Conservation (phyloP, 2,797 vertebrate genomes). For the Tolypeutes matacus region DNA sequence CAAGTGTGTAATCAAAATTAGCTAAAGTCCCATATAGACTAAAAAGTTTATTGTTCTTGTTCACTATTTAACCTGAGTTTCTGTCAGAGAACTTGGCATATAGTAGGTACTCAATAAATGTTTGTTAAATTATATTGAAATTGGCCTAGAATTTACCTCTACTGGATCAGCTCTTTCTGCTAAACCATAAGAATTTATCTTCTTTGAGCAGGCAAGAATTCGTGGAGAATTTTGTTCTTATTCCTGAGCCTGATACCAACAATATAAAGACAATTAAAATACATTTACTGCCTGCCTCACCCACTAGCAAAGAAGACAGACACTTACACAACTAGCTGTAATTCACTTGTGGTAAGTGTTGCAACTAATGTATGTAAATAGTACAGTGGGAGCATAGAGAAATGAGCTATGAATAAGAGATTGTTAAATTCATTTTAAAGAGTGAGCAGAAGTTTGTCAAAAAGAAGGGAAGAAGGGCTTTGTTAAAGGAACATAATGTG, state of each 20-base stretch:
- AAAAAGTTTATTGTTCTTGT: neutral
- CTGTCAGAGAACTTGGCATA: neutral
- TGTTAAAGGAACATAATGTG: neutral
- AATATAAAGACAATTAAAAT: slow-evolving; percentile 47
- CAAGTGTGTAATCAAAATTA: neutral
- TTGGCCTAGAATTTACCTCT: neutral
- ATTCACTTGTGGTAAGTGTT: slow-evolving; percentile 57
- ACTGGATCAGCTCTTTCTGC: neutral
- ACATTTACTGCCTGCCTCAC: slow-evolving; percentile 52
- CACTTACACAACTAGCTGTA: slow-evolving; percentile 39
- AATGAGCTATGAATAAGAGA: slow-evolving; percentile 46
- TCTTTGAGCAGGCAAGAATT: slow-evolving; percentile 37
- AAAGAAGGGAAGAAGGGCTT: neutral
- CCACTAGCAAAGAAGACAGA: slow-evolving; percentile 62
- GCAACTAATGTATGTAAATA: slow-evolving; percentile 48
- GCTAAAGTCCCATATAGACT: neutral
- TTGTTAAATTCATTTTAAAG: neutral
- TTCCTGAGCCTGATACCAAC: neutral
- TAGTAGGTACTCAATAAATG: slow-evolving; percentile 8
- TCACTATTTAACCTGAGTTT: neutral
- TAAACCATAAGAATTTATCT: neutral
- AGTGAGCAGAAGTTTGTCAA: slow-evolving; percentile 37
- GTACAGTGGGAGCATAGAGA: neutral
- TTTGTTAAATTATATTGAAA: neutral
- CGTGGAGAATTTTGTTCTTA: slow-evolving; percentile 17